These are phyloP conservation scores for Phalanger gymnotis DNA, from an alignment of 2,797 vertebrate species.

Conservation along the genomic window DNA sequence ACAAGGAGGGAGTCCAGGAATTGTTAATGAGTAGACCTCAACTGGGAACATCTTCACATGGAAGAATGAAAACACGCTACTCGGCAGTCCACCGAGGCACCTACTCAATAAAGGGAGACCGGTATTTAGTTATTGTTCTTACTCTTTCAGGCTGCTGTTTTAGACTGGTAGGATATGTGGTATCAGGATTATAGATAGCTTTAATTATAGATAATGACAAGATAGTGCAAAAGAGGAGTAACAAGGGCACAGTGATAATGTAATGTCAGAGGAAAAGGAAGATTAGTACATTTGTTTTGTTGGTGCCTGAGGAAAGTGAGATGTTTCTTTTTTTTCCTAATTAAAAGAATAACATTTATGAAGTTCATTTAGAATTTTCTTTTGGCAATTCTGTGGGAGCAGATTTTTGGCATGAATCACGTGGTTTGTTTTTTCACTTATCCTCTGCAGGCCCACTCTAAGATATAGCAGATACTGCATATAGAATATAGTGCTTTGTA, in stretches of 20 bases:
- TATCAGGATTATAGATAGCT: neutral
- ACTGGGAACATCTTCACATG: neutral
- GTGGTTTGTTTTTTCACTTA: neutral
- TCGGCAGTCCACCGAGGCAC: neutral
- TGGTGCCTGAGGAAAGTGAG: neutral
- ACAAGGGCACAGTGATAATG: neutral
- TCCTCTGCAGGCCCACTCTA: neutral
- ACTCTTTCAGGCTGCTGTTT: neutral
- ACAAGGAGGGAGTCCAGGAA: neutral
- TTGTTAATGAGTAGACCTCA: neutral
- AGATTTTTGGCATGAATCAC: neutral
- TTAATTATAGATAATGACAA: neutral
- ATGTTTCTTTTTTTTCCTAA: neutral
- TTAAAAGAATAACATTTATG: neutral
- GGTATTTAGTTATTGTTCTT: accelerated
- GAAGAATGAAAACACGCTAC: neutral
- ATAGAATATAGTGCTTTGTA: neutral
- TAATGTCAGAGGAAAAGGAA: neutral
- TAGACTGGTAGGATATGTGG: neutral
- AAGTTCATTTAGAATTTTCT: neutral
- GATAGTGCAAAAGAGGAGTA: neutral
- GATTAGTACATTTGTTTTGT: neutral
- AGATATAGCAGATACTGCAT: neutral
- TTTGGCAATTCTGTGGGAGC: neutral
- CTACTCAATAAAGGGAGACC: neutral